phyloP scores from a whole-genome alignment of 2,113 vertebrate species.

The Neoarius graeffei region DNA sequence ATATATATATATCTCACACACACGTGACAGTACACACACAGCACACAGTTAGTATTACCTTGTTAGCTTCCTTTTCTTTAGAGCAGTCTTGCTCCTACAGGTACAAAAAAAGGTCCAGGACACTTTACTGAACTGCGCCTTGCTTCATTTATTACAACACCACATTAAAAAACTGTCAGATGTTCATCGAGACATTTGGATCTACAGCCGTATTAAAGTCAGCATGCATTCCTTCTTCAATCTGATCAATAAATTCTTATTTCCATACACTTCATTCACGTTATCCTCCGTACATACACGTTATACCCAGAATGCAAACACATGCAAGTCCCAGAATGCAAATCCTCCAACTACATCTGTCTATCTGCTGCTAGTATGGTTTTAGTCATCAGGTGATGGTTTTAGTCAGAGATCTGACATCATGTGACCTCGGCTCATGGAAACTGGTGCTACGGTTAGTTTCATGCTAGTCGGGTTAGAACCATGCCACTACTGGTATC shows the following conservation, averaged over 20 bases:
- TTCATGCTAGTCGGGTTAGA: conserved; percentile 51
- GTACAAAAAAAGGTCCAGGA: conserved; percentile 58
- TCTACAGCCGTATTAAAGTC: background rate
- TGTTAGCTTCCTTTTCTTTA: conserved; percentile 96
- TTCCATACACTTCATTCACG: background rate
- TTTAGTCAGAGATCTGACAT: background rate
- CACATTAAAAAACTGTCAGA: background rate
- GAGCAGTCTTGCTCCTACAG: conserved; percentile 92
- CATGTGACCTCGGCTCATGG: conserved; percentile 50
- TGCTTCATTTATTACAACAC: background rate
- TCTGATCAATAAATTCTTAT: background rate
- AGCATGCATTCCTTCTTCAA: conserved; percentile 18
- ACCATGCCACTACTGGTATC: conserved; percentile 58
- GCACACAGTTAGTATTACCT: conserved; percentile 76
- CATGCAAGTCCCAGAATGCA: conserved; percentile 10
- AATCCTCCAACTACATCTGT: background rate
- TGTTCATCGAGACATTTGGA: background rate
- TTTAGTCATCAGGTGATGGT: background rate
- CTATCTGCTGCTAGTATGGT: conserved; percentile 2
- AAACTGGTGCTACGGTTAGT: conserved; percentile 3
- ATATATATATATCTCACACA: background rate
- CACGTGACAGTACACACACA: background rate
- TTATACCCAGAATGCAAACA: conserved; percentile 11
- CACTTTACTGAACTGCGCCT: conserved; percentile 31
- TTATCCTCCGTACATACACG: background rate